Conservation (phyloP, 2,888 invertebrate species). For the Atethmia centrago region DNA sequence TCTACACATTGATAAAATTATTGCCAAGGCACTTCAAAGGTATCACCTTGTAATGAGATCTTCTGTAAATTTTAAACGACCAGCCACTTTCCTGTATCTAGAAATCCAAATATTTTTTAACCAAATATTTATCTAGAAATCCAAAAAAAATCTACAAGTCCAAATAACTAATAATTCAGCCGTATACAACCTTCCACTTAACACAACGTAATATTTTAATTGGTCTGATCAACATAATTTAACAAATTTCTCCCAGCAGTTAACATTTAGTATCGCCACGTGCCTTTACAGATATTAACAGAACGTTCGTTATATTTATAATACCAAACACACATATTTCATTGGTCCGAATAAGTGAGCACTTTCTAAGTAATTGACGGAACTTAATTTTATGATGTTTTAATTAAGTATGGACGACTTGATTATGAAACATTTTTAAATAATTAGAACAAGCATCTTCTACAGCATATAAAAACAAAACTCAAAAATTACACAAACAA, state of each 20-base stretch:
- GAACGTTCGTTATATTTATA: constrained; percentile 50
- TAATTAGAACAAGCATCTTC: too few relatives aligned
- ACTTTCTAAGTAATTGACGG: constrained; percentile 44
- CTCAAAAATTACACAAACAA: too few relatives aligned
- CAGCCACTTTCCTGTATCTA: too few relatives aligned
- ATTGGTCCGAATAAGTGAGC: constrained; percentile 42
- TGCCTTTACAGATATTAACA: constrained; percentile 28
- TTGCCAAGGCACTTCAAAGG: too few relatives aligned
- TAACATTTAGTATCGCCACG: constrained; percentile 52
- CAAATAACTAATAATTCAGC: not conserved
- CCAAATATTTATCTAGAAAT: too few relatives aligned
- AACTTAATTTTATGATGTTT: constrained; percentile 24
- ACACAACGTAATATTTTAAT: constrained; percentile 57
- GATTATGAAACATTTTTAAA: not conserved
- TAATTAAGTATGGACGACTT: not conserved
- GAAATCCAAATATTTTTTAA: too few relatives aligned
- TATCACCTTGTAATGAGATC: too few relatives aligned
- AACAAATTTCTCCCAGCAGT: constrained; percentile 64
- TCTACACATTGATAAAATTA: too few relatives aligned
- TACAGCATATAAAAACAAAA: too few relatives aligned
- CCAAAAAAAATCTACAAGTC: too few relatives aligned
- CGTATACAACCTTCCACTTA: constrained; percentile 50
- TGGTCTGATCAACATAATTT: constrained; percentile 61
- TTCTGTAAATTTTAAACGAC: too few relatives aligned
- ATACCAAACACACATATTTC: constrained; percentile 47